A percentile compares a stretch with the other conserved stretches of the same genome.
Evolutionary conservation across 2,113 vertebrate species (phyloP).

Genomic region (Barnardius zonarius): DNA sequence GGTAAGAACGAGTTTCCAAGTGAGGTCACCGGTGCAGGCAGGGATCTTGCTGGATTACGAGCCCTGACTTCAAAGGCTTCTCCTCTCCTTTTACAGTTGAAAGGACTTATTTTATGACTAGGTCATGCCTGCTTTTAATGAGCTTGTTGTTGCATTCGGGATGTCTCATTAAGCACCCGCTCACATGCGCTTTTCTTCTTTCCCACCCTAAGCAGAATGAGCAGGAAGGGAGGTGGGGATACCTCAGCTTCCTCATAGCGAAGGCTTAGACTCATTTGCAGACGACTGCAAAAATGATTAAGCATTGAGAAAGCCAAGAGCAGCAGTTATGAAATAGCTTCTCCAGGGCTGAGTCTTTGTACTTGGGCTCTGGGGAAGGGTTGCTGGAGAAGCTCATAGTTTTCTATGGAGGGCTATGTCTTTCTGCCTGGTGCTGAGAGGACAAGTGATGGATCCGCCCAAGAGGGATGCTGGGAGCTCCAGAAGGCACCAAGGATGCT

Average conservation of each 20-base stretch:
- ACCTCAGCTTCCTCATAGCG: conserved; percentile 51
- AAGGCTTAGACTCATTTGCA: conserved; percentile 35
- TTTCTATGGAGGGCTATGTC: fast-evolving
- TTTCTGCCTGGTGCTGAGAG: not conserved
- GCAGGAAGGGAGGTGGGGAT: conserved; percentile 30
- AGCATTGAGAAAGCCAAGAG: conserved; percentile 42
- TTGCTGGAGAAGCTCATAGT: not conserved
- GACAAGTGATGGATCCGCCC: not conserved
- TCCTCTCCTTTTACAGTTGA: conserved; percentile 22
- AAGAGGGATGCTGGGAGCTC: not conserved
- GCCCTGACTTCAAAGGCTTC: conserved; percentile 57
- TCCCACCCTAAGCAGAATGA: conserved; percentile 37
- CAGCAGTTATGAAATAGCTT: conserved; percentile 16
- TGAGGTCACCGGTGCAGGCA: conserved; percentile 17
- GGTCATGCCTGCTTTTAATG: conserved; percentile 59
- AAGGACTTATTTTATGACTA: conserved; percentile 51
- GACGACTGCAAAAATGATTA: conserved; percentile 45
- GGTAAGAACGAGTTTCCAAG: conserved; percentile 17
- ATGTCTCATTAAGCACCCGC: conserved; percentile 23
- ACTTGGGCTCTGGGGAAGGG: not conserved
- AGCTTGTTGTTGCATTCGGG: conserved; percentile 48
- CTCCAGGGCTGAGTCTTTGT: not conserved
- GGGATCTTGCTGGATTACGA: not conserved
- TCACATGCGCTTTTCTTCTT: conserved; percentile 42
- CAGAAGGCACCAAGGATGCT: not conserved